These are phyloP conservation scores for Sebastes kiyomatsui DNA, from an alignment of 2,797 vertebrate species.

Conservation along the genomic window DNA sequence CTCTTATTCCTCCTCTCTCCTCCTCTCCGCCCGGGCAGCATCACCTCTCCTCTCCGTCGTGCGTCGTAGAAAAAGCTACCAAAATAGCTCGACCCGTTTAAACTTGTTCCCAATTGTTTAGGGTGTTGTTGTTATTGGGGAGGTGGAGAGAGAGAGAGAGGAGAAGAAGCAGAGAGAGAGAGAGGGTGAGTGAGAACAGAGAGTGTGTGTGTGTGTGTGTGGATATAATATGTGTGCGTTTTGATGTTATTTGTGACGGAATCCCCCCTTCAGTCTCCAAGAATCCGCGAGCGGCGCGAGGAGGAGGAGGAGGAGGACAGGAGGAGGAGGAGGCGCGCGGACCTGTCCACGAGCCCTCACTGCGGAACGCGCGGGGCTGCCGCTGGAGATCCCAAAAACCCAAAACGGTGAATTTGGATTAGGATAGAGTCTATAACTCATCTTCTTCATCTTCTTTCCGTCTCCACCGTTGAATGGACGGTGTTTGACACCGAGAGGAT, in stretches of 20 bases:
- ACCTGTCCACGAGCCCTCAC: conserved; percentile 83
- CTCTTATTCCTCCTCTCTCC: conserved; percentile 39
- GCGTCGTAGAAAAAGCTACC: conserved; percentile 19
- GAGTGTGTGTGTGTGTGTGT: not conserved
- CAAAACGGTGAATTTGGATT: conserved; percentile 51
- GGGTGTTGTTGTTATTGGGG: not conserved
- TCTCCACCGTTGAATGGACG: conserved; percentile 39
- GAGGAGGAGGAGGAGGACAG: conserved; percentile 56
- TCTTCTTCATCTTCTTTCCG: not conserved
- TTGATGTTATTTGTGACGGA: conserved; percentile 79
- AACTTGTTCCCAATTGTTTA: conserved; percentile 64
- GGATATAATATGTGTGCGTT: conserved; percentile 29
- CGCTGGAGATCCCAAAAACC: conserved; percentile 70
- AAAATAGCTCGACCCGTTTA: conserved; percentile 56
- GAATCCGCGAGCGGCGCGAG: conserved; percentile 75
- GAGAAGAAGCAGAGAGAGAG: not conserved
- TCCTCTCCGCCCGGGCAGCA: conserved; percentile 42
- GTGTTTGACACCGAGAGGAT: conserved; percentile 65
- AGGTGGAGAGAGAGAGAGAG: conserved; percentile 26
- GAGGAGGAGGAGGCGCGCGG: conserved; percentile 76
- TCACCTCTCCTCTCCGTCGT: conserved; percentile 28
- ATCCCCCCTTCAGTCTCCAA: conserved; percentile 78
- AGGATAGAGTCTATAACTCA: conserved; percentile 36
- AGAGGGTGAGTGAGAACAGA: not conserved
- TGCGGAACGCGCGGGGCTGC: conserved; percentile 81